These are phyloP conservation scores for Chymomyza caudatula DNA, from an alignment of 2,888 invertebrate genomes.

Conservation along the genomic window DNA sequence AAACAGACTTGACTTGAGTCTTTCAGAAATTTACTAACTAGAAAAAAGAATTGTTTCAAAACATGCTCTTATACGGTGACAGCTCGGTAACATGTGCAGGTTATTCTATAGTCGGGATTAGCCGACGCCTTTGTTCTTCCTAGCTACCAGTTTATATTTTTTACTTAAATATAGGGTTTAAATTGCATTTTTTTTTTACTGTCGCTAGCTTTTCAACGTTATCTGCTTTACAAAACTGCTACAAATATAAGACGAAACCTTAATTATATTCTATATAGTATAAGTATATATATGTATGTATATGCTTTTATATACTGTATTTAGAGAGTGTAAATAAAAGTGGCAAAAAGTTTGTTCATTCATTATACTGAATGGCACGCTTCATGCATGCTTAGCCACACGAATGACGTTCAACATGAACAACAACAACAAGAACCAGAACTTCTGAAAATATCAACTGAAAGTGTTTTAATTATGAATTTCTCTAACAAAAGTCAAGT, in stretches of 20 bases:
- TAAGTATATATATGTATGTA: background rate
- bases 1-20: too few relatives aligned
- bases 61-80: too few relatives aligned
- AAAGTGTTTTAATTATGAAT: constrained; percentile 37
- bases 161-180: background rate
- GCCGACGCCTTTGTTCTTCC: too few relatives aligned
- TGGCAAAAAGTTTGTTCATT: constrained; percentile 50
- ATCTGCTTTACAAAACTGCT: background rate
- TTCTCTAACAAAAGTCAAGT: constrained; percentile 38
- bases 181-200: background rate
- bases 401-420: constrained; percentile 2
- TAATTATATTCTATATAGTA: constrained; percentile 35
- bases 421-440: constrained; percentile 3
- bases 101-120: background rate
- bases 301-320: background rate
- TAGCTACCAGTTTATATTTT: too few relatives aligned
- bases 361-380: constrained; percentile 56
- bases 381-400: constrained; percentile 62
- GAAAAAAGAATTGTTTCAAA: too few relatives aligned
- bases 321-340: constrained; percentile 16
- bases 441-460: constrained; percentile 10
- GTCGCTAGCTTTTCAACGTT: constrained; percentile 5
- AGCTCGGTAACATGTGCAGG: too few relatives aligned
- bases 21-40: too few relatives aligned
- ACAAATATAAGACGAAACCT: constrained; percentile 20